These are phyloP conservation scores for Choristoneura fumiferana DNA, from an alignment of 1,140 invertebrate species.

Conservation along the genomic window DNA sequence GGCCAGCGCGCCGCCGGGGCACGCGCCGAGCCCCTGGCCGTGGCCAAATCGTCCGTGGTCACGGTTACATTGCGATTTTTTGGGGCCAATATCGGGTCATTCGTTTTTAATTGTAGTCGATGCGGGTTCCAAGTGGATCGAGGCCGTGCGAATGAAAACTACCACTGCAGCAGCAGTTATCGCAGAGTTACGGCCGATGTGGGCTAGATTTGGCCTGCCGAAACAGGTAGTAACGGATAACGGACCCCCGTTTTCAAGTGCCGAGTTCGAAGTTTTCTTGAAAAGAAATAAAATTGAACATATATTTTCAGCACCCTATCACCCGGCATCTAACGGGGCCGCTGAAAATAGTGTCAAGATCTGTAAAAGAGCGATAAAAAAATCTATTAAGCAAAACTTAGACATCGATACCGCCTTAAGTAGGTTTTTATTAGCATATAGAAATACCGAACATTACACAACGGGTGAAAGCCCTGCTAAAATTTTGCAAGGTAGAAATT, in stretches of 20 bases:
- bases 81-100: neutral
- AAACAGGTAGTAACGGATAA: constrained; percentile 31
- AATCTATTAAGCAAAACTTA: constrained; percentile 19
- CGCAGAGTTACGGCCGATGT: constrained; percentile 1
- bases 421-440: constrained; percentile 39
- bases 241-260: constrained; percentile 31
- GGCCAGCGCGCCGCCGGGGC: neutral
- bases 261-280: constrained; percentile 38
- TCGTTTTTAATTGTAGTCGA: constrained; percentile 22
- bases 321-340: constrained; percentile 36
- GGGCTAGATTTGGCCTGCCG: constrained; percentile 30
- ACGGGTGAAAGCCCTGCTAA: no score
- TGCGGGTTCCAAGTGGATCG: constrained; percentile 23
- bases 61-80: neutral
- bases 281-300: constrained; percentile 36
- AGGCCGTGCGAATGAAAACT: neutral
- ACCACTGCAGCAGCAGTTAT: neutral
- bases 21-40: neutral
- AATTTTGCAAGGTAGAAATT: no score
- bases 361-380: constrained; percentile 33
- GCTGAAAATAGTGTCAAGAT: constrained; percentile 38
- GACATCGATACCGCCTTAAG: constrained; percentile 24
- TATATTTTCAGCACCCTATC: constrained; percentile 30
- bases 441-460: constrained; percentile 39
- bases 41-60: neutral